Percentiles rank a stretch among this genome's conserved stretches.
Evolutionary conservation across 2,797 vertebrate genomes (phyloP).

Genomic region (Notamacropus eugenii): DNA sequence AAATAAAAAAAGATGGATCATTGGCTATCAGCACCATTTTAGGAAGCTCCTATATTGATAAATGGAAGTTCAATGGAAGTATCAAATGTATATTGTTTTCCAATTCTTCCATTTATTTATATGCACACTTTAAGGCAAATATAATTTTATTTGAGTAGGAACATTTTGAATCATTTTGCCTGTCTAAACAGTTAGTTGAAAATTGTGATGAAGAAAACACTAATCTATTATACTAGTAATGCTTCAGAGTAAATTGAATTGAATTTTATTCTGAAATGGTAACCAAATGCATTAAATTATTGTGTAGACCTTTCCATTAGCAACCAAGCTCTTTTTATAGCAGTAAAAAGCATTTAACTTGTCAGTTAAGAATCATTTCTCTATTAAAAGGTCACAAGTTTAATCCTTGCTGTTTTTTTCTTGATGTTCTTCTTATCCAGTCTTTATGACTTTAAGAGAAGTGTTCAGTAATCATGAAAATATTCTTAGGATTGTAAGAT

Average conservation of each 20-base stretch:
- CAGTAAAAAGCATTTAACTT: slow-evolving; percentile 30
- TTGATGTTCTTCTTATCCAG: not conserved
- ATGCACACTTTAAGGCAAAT: slow-evolving; percentile 55
- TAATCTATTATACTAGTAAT: slow-evolving; percentile 30
- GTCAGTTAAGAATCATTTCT: slow-evolving; percentile 51
- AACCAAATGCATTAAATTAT: slow-evolving; percentile 41
- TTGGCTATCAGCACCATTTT: not conserved
- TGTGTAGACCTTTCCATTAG: slow-evolving; percentile 36
- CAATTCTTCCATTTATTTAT: slow-evolving; percentile 68
- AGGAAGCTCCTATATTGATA: not conserved
- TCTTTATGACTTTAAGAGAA: slow-evolving; percentile 41
- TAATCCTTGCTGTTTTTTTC: slow-evolving; percentile 35
- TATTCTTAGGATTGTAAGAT: slow-evolving; percentile 27
- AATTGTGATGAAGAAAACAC: slow-evolving; percentile 55
- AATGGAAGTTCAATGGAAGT: not conserved
- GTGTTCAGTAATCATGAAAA: slow-evolving; percentile 17
- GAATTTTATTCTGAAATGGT: slow-evolving; percentile 47
- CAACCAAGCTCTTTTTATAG: slow-evolving; percentile 44
- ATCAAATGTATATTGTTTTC: slow-evolving; percentile 73
- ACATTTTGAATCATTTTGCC: slow-evolving; percentile 48
- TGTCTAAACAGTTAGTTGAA: slow-evolving; percentile 71
- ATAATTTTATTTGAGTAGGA: slow-evolving; percentile 54
- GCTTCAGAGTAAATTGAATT: slow-evolving; percentile 51
- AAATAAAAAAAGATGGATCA: not conserved
- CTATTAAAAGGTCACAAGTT: not conserved